Percentiles rank a stretch among this genome's conserved stretches.
Evolutionary conservation across 2,888 invertebrate species (phyloP).

Genomic region (Troides aeacus): DNA sequence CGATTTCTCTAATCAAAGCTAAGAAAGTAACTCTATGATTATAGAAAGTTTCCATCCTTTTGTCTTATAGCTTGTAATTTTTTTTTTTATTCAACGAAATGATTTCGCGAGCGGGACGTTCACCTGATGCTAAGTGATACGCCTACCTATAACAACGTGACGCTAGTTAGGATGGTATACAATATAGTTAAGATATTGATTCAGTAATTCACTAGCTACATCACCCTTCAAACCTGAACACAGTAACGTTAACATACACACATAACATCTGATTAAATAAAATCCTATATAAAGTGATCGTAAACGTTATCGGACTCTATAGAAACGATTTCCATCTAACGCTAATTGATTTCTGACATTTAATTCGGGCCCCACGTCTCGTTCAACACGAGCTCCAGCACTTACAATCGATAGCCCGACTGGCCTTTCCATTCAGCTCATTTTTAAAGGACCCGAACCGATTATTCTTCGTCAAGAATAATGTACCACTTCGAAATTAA

Average conservation of each 20-base stretch:
- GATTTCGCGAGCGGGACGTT: too few relatives aligned
- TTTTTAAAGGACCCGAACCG: constrained; percentile 12
- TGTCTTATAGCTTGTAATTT: too few relatives aligned
- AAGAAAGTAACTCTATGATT: too few relatives aligned
- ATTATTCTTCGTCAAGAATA: constrained; percentile 18
- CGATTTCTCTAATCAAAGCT: too few relatives aligned
- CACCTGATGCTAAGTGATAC: too few relatives aligned
- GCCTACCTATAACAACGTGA: too few relatives aligned
- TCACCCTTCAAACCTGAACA: background rate
- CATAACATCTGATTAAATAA: background rate
- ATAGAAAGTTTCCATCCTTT: too few relatives aligned
- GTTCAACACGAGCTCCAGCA: constrained; percentile 5
- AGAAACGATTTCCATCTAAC: constrained; percentile 2
- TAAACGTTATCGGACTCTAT: background rate
- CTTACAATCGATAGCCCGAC: constrained; percentile 19
- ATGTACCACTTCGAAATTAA: background rate
- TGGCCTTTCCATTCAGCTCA: constrained; percentile 16
- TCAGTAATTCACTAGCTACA: too few relatives aligned
- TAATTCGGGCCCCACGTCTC: constrained; percentile 6
- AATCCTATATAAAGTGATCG: background rate
- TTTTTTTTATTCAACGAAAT: too few relatives aligned
- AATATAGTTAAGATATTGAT: too few relatives aligned
- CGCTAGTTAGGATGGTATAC: too few relatives aligned
- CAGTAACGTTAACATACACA: background rate
- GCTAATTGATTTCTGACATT: constrained; percentile 21